Conservation (phyloP, 1,140 invertebrate genomes). For the Campodea augens region DNA sequence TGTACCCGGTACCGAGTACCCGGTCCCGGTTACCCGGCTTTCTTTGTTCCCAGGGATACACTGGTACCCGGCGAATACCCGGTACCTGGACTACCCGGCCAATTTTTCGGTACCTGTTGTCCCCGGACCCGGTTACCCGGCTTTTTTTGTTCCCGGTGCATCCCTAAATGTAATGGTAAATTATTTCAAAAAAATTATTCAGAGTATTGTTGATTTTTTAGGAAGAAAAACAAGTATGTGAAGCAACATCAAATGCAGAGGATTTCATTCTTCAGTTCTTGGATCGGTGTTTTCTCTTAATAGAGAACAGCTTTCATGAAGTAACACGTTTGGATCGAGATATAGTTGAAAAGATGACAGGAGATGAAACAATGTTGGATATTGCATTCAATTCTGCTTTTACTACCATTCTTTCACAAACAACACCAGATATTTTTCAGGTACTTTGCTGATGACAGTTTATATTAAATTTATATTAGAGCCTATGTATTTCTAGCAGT, state of each 20-base stretch:
- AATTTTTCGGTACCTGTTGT: too few relatives aligned
- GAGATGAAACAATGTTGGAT: slow-evolving; percentile 48
- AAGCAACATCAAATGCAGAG: slow-evolving; percentile 64
- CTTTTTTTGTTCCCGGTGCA: too few relatives aligned
- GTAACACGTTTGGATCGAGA: slow-evolving; percentile 40
- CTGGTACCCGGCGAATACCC: too few relatives aligned
- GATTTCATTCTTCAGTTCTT: slow-evolving; percentile 74
- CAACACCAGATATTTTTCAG: slow-evolving; percentile 37
- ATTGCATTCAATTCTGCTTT: slow-evolving; percentile 44
- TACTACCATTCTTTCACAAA: slow-evolving; percentile 40
- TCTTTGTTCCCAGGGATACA: too few relatives aligned
- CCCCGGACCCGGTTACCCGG: too few relatives aligned
- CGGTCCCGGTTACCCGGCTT: too few relatives aligned
- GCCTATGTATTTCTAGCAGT: too few relatives aligned
- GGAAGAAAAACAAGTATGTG: slow-evolving; percentile 53
- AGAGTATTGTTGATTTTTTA: slow-evolving; percentile 18
- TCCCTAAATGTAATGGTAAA: not conserved
- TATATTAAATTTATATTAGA: too few relatives aligned
- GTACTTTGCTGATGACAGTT: too few relatives aligned
- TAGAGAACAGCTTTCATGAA: slow-evolving; percentile 51
- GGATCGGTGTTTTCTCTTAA: slow-evolving; percentile 49
- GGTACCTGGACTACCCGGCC: too few relatives aligned
- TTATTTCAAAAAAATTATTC: slow-evolving; percentile 2
- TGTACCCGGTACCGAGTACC: too few relatives aligned
- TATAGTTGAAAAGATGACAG: slow-evolving; percentile 36